Evolutionary conservation across 53 echinoderm and acorn worm species (phyloP).

Genomic region (Echinarachnius parma): DNA sequence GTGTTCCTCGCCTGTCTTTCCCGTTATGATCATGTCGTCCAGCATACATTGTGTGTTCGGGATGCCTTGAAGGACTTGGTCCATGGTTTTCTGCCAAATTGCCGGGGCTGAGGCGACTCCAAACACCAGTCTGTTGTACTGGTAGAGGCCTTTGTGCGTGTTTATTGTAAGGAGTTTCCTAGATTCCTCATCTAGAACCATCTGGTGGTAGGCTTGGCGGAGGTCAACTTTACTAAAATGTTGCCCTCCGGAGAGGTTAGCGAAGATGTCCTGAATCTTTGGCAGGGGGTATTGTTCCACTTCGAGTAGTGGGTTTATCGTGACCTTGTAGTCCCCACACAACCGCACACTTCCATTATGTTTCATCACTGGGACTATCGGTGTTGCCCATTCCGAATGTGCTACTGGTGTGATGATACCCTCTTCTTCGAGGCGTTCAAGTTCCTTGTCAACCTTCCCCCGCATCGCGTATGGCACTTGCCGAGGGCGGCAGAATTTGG

Average conservation of each 20-base stretch:
- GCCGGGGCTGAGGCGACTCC: conserved; percentile 38
- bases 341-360: conserved; percentile 12
- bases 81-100: conserved; percentile 43
- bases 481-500: too few relatives aligned
- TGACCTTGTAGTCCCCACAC: conserved; percentile 55
- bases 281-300: conserved; percentile 39
- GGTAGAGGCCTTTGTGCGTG: conserved; percentile 31
- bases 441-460: too few relatives aligned
- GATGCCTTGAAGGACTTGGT: conserved; percentile 46
- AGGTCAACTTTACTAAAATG: conserved; percentile 42
- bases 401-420: too few relatives aligned
- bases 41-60: conserved; percentile 21
- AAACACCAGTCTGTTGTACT: conserved; percentile 43
- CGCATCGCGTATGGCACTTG: too few relatives aligned
- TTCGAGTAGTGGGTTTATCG: conserved; percentile 34
- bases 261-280: conserved; percentile 26
- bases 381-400: conserved; percentile 54
- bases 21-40: conserved; percentile 47
- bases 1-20: conserved; percentile 19
- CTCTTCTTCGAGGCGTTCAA: too few relatives aligned
- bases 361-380: conserved; percentile 34
- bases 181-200: conserved; percentile 22
- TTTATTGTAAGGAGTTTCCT: conserved; percentile 34
- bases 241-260: conserved; percentile 29
- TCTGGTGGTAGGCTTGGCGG: conserved; percentile 28